phyloP scores from a whole-genome alignment of 2,797 vertebrate genomes.

The Borostomias antarcticus region DNA sequence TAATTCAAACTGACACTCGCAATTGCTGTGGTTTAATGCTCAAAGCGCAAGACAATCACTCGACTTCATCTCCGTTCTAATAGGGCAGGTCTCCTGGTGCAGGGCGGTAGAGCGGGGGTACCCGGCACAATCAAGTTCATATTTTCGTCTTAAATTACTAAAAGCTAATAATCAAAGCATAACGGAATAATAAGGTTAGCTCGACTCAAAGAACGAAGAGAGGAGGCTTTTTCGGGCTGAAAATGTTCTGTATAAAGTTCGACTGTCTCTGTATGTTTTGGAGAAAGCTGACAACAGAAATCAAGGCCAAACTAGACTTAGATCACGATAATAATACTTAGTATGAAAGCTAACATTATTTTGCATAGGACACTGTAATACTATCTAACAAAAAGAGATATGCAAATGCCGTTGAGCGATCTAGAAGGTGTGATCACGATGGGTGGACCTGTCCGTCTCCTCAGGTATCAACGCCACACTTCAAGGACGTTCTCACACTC shows the following conservation, averaged over 20 bases:
- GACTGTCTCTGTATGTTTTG: not conserved
- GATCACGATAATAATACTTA: no score
- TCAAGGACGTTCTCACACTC: constrained; percentile 18
- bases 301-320: no score
- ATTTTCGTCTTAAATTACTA: constrained; percentile 60
- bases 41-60: constrained; percentile 64
- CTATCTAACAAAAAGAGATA: not conserved
- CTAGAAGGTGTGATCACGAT: constrained; percentile 26
- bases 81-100: constrained; percentile 45
- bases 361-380: not conserved
- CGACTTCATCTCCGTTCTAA: constrained; percentile 58
- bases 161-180: constrained; percentile 59
- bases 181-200: constrained; percentile 51
- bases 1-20: constrained; percentile 63
- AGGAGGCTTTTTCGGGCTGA: constrained; percentile 21
- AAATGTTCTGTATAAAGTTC: constrained; percentile 10
- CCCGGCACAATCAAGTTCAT: constrained; percentile 60
- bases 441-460: constrained; percentile 49
- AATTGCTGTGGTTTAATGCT: constrained; percentile 61
- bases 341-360: no score
- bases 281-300: not conserved
- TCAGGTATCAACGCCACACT: constrained; percentile 17
- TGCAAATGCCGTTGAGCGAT: constrained; percentile 9
- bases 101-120: constrained; percentile 7
- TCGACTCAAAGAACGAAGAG: no score